Conservation (phyloP, 2,888 invertebrate genomes). For the Drosophila neonasuta region DNA sequence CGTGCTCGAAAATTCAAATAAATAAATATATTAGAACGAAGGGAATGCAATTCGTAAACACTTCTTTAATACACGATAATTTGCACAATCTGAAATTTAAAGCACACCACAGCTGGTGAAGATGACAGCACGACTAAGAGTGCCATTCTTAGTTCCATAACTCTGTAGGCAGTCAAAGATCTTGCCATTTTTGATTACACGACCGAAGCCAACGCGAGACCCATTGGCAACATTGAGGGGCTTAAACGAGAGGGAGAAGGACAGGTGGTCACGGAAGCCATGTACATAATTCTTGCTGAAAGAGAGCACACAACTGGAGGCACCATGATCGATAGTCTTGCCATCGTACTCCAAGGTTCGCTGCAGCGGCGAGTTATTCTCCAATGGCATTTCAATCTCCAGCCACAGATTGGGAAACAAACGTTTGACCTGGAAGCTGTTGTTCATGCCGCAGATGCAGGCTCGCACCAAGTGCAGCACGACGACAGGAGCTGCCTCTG, state of each 20-base stretch:
- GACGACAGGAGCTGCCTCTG: constrained; percentile 71
- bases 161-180: constrained; percentile 66
- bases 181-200: constrained; percentile 67
- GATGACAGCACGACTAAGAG: constrained; percentile 62
- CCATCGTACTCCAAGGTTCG: constrained; percentile 60
- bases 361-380: constrained; percentile 25
- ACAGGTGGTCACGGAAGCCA: constrained; percentile 56
- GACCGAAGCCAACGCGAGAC: constrained; percentile 71
- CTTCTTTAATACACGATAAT: neutral
- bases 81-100: constrained; percentile 15
- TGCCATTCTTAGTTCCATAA: constrained; percentile 77
- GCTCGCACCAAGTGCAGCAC: constrained; percentile 65
- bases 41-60: neutral
- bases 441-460: constrained; percentile 55
- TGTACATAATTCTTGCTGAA: constrained; percentile 56
- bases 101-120: constrained; percentile 69
- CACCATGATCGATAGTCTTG: constrained; percentile 63
- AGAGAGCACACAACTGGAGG: constrained; percentile 53
- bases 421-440: constrained; percentile 57
- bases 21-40: too few relatives aligned
- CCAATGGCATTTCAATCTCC: constrained; percentile 56
- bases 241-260: constrained; percentile 77
- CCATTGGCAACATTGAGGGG: constrained; percentile 72
- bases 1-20: neutral
- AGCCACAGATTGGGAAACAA: constrained; percentile 73